A percentile compares a stretch with the other conserved stretches of the same genome.
Evolutionary conservation across 2,113 vertebrate species (phyloP).

Genomic region (Nibea coibor): DNA sequence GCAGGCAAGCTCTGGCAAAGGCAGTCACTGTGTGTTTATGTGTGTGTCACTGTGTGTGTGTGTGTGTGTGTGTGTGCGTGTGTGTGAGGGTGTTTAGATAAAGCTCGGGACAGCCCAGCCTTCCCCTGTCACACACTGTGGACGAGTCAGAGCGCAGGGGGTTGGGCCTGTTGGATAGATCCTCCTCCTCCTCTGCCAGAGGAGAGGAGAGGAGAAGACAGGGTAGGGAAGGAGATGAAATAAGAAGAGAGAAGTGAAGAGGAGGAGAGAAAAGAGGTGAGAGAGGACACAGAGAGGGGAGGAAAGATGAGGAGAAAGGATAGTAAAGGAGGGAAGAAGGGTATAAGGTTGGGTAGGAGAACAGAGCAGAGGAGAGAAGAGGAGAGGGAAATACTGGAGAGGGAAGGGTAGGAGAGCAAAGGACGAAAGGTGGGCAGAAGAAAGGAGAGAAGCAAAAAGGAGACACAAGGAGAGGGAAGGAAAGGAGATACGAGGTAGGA

Average conservation of each 20-base stretch:
- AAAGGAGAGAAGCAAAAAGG: too few relatives aligned
- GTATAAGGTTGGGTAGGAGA: background rate
- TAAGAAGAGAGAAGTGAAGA: background rate
- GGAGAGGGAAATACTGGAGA: background rate
- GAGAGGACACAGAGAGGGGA: background rate
- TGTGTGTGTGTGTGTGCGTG: conserved; percentile 32
- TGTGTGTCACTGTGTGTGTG: background rate
- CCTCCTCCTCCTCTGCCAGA: conserved; percentile 61
- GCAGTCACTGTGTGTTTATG: conserved; percentile 16
- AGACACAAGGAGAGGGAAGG: background rate
- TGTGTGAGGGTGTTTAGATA: conserved; percentile 76
- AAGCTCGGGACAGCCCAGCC: conserved; percentile 81
- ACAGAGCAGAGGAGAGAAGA: background rate
- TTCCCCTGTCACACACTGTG: conserved; percentile 74
- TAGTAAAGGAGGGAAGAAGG: background rate
- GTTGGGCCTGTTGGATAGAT: conserved; percentile 64
- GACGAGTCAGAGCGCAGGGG: conserved; percentile 76
- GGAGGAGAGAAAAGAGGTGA: background rate
- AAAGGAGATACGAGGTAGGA: background rate
- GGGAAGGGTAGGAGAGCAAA: background rate
- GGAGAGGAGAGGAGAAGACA: background rate
- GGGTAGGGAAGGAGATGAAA: background rate
- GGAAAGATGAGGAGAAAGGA: background rate
- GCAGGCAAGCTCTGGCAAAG: conserved; percentile 46
- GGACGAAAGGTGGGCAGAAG: background rate